These are phyloP conservation scores for Smithornis capensis DNA, from an alignment of 2,113 vertebrate genomes.

Conservation along the genomic window DNA sequence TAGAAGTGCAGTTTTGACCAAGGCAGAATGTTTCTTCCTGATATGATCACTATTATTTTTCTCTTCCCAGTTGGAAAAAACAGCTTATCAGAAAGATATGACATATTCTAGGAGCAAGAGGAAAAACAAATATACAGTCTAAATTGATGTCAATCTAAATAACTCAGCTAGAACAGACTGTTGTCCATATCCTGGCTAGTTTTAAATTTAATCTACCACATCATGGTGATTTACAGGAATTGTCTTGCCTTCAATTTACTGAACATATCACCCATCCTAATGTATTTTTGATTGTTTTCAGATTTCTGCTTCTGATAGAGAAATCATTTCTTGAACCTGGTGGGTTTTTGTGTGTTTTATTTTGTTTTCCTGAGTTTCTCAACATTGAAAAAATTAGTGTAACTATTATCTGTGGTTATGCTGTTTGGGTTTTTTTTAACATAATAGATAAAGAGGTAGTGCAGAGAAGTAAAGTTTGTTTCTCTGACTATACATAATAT, in stretches of 20 bases:
- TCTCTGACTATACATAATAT: neutral
- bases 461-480: neutral
- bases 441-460: neutral
- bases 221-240: slow-evolving; percentile 51
- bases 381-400: neutral
- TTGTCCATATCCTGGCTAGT: neutral
- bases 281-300: slow-evolving; percentile 6
- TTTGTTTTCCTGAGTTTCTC: neutral
- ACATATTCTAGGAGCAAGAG: neutral
- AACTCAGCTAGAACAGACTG: neutral
- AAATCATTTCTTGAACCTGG: neutral
- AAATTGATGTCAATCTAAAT: neutral
- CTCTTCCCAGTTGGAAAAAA: neutral
- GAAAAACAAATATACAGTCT: neutral
- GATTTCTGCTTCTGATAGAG: neutral
- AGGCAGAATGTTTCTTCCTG: neutral
- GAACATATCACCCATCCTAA: slow-evolving; percentile 11
- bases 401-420: neutral
- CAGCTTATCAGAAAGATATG: neutral
- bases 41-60: neutral
- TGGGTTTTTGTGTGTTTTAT: neutral
- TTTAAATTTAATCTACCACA: slow-evolving; percentile 42
- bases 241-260: slow-evolving; percentile 30
- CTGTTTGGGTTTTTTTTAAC: neutral
- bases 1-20: neutral